phyloP scores from a whole-genome alignment of 2,888 invertebrate genomes.

The Epirrhoe tristata region DNA sequence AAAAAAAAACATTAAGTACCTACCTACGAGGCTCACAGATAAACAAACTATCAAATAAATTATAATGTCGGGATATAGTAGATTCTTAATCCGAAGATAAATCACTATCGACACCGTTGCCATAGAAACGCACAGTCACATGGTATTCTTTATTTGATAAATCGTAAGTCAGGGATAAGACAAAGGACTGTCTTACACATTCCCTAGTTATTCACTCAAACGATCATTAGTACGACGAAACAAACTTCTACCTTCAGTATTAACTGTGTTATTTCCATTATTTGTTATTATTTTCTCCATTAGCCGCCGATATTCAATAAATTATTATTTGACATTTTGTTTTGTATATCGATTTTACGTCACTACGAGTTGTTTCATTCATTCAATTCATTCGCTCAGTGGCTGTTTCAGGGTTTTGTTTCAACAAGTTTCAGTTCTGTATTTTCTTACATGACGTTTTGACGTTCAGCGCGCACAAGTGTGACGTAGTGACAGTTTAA shows the following conservation, averaged over 20 bases:
- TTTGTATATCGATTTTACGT: slow-evolving; percentile 21
- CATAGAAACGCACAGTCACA: slow-evolving; percentile 11
- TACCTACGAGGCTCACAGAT: neutral
- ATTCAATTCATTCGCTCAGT: slow-evolving; percentile 16
- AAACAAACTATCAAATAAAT: neutral
- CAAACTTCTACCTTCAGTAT: neutral
- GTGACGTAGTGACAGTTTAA: too few relatives aligned
- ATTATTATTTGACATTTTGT: slow-evolving; percentile 19
- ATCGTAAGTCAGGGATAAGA: neutral
- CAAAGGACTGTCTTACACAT: neutral
- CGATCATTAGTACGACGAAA: neutral
- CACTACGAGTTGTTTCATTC: slow-evolving; percentile 4
- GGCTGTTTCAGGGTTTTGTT: slow-evolving; percentile 1
- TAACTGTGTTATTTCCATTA: neutral
- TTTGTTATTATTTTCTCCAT: slow-evolving; percentile 1
- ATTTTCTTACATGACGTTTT: neutral
- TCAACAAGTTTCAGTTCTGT: neutral
- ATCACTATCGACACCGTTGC: slow-evolving; percentile 3
- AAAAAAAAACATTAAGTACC: too few relatives aligned
- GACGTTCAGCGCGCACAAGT: neutral
- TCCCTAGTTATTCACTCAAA: neutral
- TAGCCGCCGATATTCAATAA: slow-evolving; percentile 9
- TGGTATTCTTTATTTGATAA: slow-evolving; percentile 7
- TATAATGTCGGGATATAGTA: neutral
- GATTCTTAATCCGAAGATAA: neutral